Evolutionary conservation across 2,797 vertebrate species (phyloP).

Genomic region (Sandelia bainsii): DNA sequence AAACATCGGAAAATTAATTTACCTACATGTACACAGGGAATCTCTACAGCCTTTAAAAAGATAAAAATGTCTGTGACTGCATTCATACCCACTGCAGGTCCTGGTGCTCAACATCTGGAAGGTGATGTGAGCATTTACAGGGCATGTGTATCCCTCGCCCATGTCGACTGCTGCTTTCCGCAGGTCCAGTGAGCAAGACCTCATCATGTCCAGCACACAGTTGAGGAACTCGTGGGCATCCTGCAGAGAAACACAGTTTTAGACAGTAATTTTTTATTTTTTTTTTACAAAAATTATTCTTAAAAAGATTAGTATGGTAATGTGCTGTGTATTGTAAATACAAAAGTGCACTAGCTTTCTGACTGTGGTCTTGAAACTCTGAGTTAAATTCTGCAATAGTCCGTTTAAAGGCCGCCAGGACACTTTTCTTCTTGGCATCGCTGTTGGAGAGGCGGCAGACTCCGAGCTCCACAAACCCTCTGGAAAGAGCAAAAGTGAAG

Average conservation of each 20-base stretch:
- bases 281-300: no score
- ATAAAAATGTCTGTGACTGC: background rate
- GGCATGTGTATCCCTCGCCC: background rate
- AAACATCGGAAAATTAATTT: background rate
- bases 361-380: background rate
- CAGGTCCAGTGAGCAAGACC: background rate
- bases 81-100: background rate
- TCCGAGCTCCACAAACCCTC: background rate
- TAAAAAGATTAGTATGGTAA: background rate
- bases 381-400: background rate
- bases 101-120: constrained; percentile 12
- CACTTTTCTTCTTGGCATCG: background rate
- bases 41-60: background rate
- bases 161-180: background rate
- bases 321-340: background rate
- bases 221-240: constrained; percentile 6
- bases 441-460: background rate
- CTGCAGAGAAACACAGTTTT: background rate
- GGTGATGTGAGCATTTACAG: background rate
- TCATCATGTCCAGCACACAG: background rate
- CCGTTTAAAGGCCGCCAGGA: background rate
- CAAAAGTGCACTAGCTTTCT: background rate
- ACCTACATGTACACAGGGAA: background rate
- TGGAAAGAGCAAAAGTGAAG: background rate
- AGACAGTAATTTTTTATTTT: no score